Evolutionary conservation across 2,797 vertebrate species (phyloP).

Genomic region (Eutrigla gurnardus): DNA sequence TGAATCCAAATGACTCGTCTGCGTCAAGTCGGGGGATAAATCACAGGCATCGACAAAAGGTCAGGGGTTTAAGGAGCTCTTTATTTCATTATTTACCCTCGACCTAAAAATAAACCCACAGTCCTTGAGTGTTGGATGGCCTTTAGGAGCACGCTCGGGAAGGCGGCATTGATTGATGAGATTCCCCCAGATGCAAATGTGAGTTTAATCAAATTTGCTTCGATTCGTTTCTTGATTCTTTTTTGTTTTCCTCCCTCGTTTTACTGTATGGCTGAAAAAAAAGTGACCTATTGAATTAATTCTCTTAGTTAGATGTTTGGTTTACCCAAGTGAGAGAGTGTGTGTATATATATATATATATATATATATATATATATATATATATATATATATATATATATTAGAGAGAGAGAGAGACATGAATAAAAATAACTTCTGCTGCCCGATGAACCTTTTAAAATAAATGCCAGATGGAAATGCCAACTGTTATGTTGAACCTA

Average conservation of each 20-base stretch:
- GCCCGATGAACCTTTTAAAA: slow-evolving; percentile 28
- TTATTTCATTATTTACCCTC: slow-evolving; percentile 58
- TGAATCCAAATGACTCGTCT: slow-evolving; percentile 43
- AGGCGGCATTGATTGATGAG: slow-evolving; percentile 61
- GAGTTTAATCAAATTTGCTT: slow-evolving; percentile 59
- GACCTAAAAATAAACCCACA: slow-evolving; percentile 55
- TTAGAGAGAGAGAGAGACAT: slow-evolving; percentile 1
- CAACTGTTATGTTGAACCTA: slow-evolving; percentile 24
- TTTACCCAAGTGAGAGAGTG: not conserved
- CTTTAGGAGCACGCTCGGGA: slow-evolving; percentile 48
- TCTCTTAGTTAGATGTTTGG: not conserved
- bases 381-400: no score
- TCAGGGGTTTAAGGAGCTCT: slow-evolving; percentile 42
- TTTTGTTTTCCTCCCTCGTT: not conserved
- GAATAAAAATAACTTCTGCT: not conserved
- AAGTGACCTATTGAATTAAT: not conserved
- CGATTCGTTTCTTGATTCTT: slow-evolving; percentile 31
- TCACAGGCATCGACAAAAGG: slow-evolving; percentile 57
- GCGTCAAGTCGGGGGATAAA: slow-evolving; percentile 52
- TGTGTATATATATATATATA: no score
- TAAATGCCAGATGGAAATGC: slow-evolving; percentile 31
- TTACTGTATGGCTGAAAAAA: slow-evolving; percentile 11
- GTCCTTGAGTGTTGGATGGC: slow-evolving; percentile 41
- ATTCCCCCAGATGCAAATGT: slow-evolving; percentile 62
- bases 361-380: no score